Evolutionary conservation across 1,140 invertebrate species (phyloP), one percentile per base, ranked within the genome.

Genomic region (Penaeus indicus): DNA sequence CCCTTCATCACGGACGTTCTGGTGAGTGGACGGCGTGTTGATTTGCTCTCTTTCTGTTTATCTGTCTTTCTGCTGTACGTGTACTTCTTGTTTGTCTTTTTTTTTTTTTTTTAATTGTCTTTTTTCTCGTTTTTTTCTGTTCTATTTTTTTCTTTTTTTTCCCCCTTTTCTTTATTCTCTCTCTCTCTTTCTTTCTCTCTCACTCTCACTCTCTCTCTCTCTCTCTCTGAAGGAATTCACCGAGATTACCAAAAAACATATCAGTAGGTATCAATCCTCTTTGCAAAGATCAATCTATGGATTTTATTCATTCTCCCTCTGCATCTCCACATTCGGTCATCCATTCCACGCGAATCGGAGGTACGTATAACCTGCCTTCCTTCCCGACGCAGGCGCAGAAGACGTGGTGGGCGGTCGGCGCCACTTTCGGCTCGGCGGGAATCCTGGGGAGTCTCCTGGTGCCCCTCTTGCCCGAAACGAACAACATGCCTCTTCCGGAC

Each of bases 1-100:
- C 86, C 78, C 2, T 87, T 82, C 78, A 87, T 87, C 25, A 77
- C 86, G 16, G 78, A 87, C 60, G 47, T 87, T 61, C 38, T 87
- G 19, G 86, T 87, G 25, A 80, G 86, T 54, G 8, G 16, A 54
- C 10, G 54, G 0, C 10, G 54, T 0, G 54, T 54, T 1, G 4
- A 42, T 42, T 54, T 16, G 0, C 11, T 54, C 0, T 54, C 54
- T 54, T 11, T 54, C 54, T 16, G 1, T 54, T 8, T 54, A 11
- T 54, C 54, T 54, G 11, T 54, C 47, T 47, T 0, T 47, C 69
- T 72, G 2, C 2, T 42, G 38, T 42, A 42, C 4, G 4, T 42
- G 38, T 42, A 8, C 69, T 13, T 18, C 13, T 32, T n/a, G 2
- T 38, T 18, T 80, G 11, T 25, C 78, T 80, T 13, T 25, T 4